phyloP scores from a whole-genome alignment of 92 coral and sea anemone genomes.

The Anthopleura xanthogrammica region DNA sequence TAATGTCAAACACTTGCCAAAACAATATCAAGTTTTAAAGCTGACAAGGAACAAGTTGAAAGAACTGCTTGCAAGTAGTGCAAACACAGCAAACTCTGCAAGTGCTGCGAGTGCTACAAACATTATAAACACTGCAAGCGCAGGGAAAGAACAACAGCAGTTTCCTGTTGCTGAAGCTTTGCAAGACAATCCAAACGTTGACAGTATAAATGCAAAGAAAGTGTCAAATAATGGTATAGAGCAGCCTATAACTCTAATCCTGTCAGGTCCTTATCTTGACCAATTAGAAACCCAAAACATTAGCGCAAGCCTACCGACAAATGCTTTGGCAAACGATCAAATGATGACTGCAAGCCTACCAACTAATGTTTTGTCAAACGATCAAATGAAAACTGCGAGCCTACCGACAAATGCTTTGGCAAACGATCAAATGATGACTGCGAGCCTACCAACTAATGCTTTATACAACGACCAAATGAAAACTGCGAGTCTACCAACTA shows the following conservation, averaged over 20 bases:
- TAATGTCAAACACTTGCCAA: neutral
- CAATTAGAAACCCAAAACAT: neutral
- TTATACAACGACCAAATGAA: too few relatives aligned
- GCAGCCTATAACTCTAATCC: constrained; percentile 13
- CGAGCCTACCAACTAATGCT: too few relatives aligned
- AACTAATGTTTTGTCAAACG: too few relatives aligned
- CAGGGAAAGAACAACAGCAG: neutral
- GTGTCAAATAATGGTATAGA: neutral
- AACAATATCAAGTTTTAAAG: constrained; percentile 24
- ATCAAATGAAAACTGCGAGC: too few relatives aligned
- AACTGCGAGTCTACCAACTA: too few relatives aligned
- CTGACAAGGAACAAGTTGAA: constrained; percentile 17
- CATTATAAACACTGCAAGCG: neutral
- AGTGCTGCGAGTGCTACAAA: neutral
- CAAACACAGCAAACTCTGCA: neutral
- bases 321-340: neutral
- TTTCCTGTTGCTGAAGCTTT: neutral
- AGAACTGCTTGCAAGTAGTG: constrained; percentile 14
- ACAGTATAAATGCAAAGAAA: neutral
- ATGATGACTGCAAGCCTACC: too few relatives aligned
- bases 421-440: too few relatives aligned
- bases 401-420: too few relatives aligned
- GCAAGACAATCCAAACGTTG: neutral
- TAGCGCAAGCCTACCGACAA: neutral
- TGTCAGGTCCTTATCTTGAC: constrained; percentile 31